These are phyloP conservation scores for Myiopsitta monachus DNA, from an alignment of 2,113 vertebrate species.

Conservation along the genomic window DNA sequence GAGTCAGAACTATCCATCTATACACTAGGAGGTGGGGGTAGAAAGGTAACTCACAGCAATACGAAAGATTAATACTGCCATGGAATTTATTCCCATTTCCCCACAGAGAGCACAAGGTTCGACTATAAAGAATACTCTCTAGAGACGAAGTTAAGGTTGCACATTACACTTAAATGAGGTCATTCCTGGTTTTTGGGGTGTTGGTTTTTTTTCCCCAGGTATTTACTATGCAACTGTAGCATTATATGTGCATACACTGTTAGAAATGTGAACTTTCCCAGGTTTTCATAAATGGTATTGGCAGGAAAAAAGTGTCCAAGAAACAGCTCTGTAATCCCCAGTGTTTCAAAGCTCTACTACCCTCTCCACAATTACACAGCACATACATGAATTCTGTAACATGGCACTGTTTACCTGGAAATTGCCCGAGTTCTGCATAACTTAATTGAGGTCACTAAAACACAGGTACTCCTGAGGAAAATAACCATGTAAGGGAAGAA, in stretches of 20 bases:
- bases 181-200: neutral
- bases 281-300: neutral
- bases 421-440: neutral
- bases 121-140: neutral
- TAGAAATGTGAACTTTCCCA: neutral
- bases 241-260: neutral
- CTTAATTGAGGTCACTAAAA: neutral
- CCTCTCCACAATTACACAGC: neutral
- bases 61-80: neutral
- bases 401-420: neutral
- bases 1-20: neutral
- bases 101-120: neutral
- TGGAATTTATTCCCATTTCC: neutral
- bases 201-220: neutral
- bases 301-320: neutral
- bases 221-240: neutral
- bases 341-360: neutral
- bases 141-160: neutral
- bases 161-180: neutral
- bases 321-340: neutral
- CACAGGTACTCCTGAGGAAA: neutral
- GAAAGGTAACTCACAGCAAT: neutral
- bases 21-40: neutral
- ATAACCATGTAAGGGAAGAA: neutral
- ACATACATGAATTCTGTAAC: neutral